A percentile compares a stretch with the other conserved stretches of the same genome.
These are phyloP conservation scores for Pherbina coryleti DNA, from an alignment of 2,888 invertebrate species.

Conservation along the genomic window DNA sequence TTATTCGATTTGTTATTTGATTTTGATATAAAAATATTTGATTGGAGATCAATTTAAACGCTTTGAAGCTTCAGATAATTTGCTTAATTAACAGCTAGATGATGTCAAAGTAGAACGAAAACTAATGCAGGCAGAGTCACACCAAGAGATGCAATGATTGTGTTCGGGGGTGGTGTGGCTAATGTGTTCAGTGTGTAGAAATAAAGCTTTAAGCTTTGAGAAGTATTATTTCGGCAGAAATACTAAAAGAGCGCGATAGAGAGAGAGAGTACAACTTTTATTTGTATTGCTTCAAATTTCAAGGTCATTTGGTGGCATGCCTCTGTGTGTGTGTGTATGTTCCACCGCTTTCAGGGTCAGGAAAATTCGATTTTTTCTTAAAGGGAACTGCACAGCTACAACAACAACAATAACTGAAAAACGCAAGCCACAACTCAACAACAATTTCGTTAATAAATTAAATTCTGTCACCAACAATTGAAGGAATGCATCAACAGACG, in stretches of 20 bases:
- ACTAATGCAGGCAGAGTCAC: not conserved
- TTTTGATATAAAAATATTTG: not conserved
- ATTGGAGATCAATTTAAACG: not conserved
- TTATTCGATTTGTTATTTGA: conserved; percentile 1
- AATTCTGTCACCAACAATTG: not conserved
- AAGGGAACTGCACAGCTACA: not conserved
- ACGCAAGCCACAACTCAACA: not conserved
- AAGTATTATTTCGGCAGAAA: too few relatives aligned
- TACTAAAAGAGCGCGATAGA: not conserved
- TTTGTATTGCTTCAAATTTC: conserved; percentile 43
- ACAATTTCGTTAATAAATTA: too few relatives aligned
- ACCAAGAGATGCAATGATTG: not conserved
- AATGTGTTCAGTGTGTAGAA: not conserved
- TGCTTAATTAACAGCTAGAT: not conserved
- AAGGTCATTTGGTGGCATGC: conserved; percentile 43
- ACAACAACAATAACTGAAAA: not conserved
- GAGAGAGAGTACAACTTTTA: conserved; percentile 29
- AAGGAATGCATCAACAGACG: conserved; percentile 37
- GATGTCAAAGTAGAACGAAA: conserved; percentile 13
- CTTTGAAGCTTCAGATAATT: conserved; percentile 28
- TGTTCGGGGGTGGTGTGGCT: not conserved
- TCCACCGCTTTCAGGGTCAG: conserved; percentile 63
- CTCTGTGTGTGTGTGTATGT: conserved; percentile 39
- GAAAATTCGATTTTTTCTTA: conserved; percentile 62
- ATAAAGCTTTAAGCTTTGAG: not conserved